Evolutionary conservation across 2,888 invertebrate genomes (phyloP), one percentile per base, ranked within the genome.

Genomic region (Allolobophora icterica): DNA sequence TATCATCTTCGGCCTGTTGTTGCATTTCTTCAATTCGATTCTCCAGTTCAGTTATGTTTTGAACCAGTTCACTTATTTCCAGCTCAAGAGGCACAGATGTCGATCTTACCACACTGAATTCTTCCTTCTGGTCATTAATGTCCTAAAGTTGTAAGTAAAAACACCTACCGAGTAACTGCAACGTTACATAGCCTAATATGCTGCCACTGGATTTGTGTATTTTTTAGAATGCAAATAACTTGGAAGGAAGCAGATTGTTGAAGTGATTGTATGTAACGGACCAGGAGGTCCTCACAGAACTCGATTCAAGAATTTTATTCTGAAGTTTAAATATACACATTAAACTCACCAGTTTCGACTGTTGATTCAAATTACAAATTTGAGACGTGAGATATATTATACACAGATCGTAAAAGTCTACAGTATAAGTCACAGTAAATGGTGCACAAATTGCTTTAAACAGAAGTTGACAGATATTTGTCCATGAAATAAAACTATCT

Each of bases 1-100:
- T 94, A 92, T 96, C 96, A 84, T 94, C 93, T 5, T 93, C 93
- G 0, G 95, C 95, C 92, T 95, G 94, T 6, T 93, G 92, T 91
- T 95, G 95, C 83, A 94, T 94, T 30, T 94, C 93, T 40, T 93
- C 93, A 45, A 95, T 92, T 38, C 93, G 92, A 2, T 96, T 96
- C 89, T 97, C 97, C 0, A 98, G 97, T 84, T 97, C 96, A 91
- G 97, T 97, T 0, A 98, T 97, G 94, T 98, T 97, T 91, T 97
- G 97, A 90, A 97, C 96, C 89, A 98, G 96, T 93, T 97, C 96
- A 91, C 97, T 97, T 0, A 98, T 97, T 94, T 98, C 97, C 91
- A 97, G 97, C 91, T 97, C 96, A 89, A 98, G 96, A 93, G 97
- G 96, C 17, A 97, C 96, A 0, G 98, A 98, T 93, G 97, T 97